Base-by-base conservation (phyloP, 2,888 invertebrate genomes). In the Petrolisthes cinctipes region DNA sequence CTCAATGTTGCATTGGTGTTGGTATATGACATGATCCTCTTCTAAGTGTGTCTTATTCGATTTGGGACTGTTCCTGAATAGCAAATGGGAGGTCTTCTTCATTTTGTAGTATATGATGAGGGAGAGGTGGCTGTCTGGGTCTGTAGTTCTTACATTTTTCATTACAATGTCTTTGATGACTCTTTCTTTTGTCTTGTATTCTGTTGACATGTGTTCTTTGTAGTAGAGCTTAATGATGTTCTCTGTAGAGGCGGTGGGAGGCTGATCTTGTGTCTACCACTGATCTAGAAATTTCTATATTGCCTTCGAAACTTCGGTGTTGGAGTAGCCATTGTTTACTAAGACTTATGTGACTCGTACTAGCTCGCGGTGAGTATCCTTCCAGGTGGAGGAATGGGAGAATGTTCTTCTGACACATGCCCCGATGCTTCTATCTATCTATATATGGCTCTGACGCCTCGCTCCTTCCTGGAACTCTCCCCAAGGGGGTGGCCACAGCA, bases 91-190 rank as follows among this genome's bases (percentile, higher is more conserved):
- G n/a, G 37, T 78, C 37, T 78, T 51, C 6, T 4, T 14, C 17
- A 51, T 11, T 51, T 11, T 78, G 78, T 78, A 78, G 78, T 78
- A 78, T 20, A 78, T 78, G 37, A 78, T 78, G 78, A 78, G 37
- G 5, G 78, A 5, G 14, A 78, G 20, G 53, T 14, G 17, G 4
- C 37, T 5, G 5, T 23, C 53, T 51, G 78, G 7, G 78, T 78
- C 53, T 11, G 78, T 78, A 5, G 78, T 5, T 7, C 37, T 37
- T 4, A 78, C 53, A 6, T 78, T 78, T 5, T 53, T 78, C 17
- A 37, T 5, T 5, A 78, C 37, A 17, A 78, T 78, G 23, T 78
- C 37, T 17, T 78, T 78, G 23, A 78, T 78, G 6, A 78, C 53
- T 53, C 53, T 78, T 37, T 78, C 78, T 14, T 37, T 17, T 5